Percentiles rank a stretch among this genome's conserved stretches.
Evolutionary conservation across 1,140 invertebrate species (phyloP).

Genomic region (Macrobrachium rosenbergii): DNA sequence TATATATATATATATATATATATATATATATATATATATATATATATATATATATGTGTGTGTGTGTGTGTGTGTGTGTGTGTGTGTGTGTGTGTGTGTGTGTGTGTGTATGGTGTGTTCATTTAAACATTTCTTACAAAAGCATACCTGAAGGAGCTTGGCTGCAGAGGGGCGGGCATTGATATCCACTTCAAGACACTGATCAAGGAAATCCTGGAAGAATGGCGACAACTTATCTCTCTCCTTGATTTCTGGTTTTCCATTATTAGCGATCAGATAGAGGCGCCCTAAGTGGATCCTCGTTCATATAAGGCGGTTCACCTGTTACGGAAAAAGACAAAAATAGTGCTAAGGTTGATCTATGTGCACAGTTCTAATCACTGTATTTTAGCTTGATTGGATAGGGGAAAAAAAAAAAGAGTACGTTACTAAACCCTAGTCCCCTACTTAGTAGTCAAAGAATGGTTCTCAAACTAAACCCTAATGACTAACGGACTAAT

Average conservation of each 20-base stretch:
- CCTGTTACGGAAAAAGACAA: slow-evolving; percentile 68
- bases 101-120: neutral
- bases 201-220: slow-evolving; percentile 74
- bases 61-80: neutral
- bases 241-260: slow-evolving; percentile 77
- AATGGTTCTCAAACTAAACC: too few relatives aligned
- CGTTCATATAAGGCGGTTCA: slow-evolving; percentile 78
- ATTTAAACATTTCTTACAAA: neutral
- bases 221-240: slow-evolving; percentile 73
- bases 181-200: slow-evolving; percentile 76
- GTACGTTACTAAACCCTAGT: too few relatives aligned
- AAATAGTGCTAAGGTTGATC: neutral
- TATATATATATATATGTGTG: neutral
- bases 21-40: neutral
- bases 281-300: slow-evolving; percentile 77
- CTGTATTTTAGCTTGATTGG: too few relatives aligned
- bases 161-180: slow-evolving; percentile 73
- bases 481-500: too few relatives aligned
- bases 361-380: neutral
- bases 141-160: slow-evolving; percentile 70
- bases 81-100: neutral
- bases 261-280: slow-evolving; percentile 78
- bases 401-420: too few relatives aligned
- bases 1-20: neutral
- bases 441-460: too few relatives aligned